Evolutionary conservation across 2,888 invertebrate species (phyloP), one percentile per base, ranked within the genome.

Genomic region (Hydrotaea cyrtoneurina): DNA sequence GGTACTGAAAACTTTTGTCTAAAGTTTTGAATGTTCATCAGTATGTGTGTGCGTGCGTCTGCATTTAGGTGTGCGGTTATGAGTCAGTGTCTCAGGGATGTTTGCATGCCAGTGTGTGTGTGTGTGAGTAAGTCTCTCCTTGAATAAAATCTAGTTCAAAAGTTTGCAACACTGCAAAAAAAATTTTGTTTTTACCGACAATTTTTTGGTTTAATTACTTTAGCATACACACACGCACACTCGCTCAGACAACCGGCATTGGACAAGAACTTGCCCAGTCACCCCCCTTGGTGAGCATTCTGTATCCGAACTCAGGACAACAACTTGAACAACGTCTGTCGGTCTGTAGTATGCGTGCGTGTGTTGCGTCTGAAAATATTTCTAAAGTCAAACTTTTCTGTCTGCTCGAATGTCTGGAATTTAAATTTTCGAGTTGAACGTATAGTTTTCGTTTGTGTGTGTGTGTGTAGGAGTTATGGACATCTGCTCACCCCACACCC

Each of bases 61-160:
- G 23, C 0, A 39, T 31, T 31, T 39, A 39, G 11, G 39, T 55
- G 55, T 55, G 55, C 11, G 23, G 19, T 55, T 55, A 55, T 55
- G 55, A 59, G 23, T 15, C 26, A 26, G 59, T 23, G 59, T 59
- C 59, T 59, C 59, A 26, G 26, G 59, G 59, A 23, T 59, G 59
- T 21, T 26, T n/a, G n/a, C n/a, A n/a, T n/a, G 13, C 13, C 26
- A 2, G 53, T 31, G 31, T 31, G 15, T 73, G 36, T 46, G 13
- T 59, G 39, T 72, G 46, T 64, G 64, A 74, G 57, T 53, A 7
- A 50, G 66, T 69, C 77, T 69, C 77, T 77, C 69, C 80, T 73
- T 80, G 59, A 83, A 80, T 80, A 83, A 83, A 80, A 80, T 83
- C 74, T 83, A 74, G 69, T 78, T 80, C 80, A 83, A 55, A 76